These are phyloP conservation scores for Leptinotarsa undecemlineata DNA, from an alignment of 1,140 invertebrate genomes.

Conservation along the genomic window DNA sequence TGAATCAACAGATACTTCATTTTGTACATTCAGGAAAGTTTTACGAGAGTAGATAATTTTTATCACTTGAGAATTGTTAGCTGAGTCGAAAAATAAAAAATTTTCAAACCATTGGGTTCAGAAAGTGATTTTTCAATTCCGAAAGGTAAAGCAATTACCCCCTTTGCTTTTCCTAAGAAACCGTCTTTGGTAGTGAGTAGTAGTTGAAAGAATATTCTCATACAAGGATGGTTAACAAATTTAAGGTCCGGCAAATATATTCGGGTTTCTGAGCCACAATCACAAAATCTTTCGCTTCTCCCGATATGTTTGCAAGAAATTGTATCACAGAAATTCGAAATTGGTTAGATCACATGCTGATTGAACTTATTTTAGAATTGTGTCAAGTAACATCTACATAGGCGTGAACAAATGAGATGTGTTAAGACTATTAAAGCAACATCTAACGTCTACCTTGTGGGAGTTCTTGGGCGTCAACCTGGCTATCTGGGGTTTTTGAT, in stretches of 20 bases:
- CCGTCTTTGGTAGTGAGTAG: too few relatives aligned
- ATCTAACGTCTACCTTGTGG: slow-evolving; percentile 56
- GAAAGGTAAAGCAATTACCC: too few relatives aligned
- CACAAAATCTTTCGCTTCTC: slow-evolving; percentile 15
- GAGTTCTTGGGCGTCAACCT: slow-evolving; percentile 53
- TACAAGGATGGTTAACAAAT: not conserved
- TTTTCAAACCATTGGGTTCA: too few relatives aligned
- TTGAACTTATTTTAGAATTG: slow-evolving; percentile 1
- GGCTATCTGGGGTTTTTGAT: slow-evolving; percentile 55
- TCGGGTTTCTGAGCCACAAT: too few relatives aligned
- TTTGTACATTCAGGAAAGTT: too few relatives aligned
- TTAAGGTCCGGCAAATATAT: not conserved
- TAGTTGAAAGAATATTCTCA: too few relatives aligned
- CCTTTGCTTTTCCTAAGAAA: too few relatives aligned
- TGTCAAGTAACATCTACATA: slow-evolving; percentile 24
- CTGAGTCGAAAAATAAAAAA: too few relatives aligned
- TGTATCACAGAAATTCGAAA: not conserved
- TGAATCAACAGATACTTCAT: too few relatives aligned
- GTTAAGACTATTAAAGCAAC: slow-evolving; percentile 34
- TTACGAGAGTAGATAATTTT: too few relatives aligned
- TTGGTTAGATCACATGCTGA: slow-evolving; percentile 14
- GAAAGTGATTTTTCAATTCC: too few relatives aligned
- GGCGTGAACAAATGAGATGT: slow-evolving; percentile 42
- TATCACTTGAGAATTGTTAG: too few relatives aligned
- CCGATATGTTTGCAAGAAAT: slow-evolving; percentile 51